Conservation (phyloP, 2,113 vertebrate genomes). For the Tringa solitaria region DNA sequence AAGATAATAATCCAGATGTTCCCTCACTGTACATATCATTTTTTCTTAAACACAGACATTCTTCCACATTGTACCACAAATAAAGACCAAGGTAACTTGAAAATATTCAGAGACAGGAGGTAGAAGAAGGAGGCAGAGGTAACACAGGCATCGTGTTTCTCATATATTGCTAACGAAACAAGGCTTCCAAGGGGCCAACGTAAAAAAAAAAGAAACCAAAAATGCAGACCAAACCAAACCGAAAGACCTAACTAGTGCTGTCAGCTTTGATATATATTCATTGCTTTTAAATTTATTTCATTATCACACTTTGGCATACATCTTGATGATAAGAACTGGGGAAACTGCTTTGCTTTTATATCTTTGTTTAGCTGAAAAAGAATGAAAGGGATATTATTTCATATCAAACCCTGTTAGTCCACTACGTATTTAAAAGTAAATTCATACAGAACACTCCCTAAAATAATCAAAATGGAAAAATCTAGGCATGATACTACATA, state of each 20-base stretch:
- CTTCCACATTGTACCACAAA: neutral
- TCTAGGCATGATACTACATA: too few species aligned
- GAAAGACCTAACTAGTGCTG: neutral
- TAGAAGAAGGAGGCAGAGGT: neutral
- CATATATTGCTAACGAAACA: neutral
- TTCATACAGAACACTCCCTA: neutral
- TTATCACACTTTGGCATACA: neutral
- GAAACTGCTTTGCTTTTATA: neutral
- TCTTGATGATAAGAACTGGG: neutral
- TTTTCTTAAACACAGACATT: neutral
- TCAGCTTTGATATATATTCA: neutral
- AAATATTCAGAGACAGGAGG: neutral
- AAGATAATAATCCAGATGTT: neutral
- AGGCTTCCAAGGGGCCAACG: neutral
- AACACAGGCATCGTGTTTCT: neutral
- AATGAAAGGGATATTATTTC: neutral
- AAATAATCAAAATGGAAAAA: neutral
- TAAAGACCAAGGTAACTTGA: neutral
- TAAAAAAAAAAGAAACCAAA: neutral
- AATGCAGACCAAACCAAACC: neutral
- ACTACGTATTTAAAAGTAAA: neutral
- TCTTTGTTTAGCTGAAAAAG: neutral
- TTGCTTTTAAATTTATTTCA: neutral
- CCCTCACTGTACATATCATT: neutral
- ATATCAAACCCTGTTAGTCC: neutral